phyloP scores from a whole-genome alignment of 2,113 vertebrate species.

The Bubo bubo region DNA sequence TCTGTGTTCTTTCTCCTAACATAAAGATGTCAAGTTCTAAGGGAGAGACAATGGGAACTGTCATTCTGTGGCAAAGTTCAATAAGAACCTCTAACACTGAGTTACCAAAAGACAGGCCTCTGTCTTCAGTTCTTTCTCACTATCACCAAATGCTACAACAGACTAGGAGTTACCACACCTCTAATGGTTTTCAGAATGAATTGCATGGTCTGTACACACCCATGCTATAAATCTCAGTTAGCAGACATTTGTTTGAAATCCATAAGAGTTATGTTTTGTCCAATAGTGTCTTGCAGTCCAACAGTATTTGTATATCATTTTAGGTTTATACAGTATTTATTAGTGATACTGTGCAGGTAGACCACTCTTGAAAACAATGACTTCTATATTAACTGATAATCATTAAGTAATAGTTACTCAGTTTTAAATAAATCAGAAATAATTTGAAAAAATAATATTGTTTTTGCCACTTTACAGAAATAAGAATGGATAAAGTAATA shows the following conservation, averaged over 20 bases:
- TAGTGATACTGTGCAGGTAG: neutral
- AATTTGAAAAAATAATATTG: neutral
- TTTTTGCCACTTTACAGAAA: neutral
- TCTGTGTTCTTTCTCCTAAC: neutral
- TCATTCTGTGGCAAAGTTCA: neutral
- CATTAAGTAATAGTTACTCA: neutral
- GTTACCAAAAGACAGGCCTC: neutral
- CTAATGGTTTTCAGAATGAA: neutral
- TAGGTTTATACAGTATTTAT: neutral
- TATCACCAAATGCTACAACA: neutral
- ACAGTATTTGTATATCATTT: neutral
- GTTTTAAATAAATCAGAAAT: neutral
- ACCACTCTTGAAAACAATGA: neutral
- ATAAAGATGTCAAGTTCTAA: neutral
- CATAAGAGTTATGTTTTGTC: neutral
- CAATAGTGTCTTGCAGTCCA: neutral
- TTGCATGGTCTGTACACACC: neutral
- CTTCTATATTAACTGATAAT: neutral
- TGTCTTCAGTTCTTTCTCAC: neutral
- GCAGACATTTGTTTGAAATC: neutral
- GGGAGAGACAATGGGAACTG: neutral
- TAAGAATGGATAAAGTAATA: neutral
- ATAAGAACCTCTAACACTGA: accelerated
- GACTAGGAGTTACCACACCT: neutral
- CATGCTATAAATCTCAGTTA: neutral